Base-by-base conservation (phyloP, 2,797 vertebrate species). In the Tadarida brasiliensis region DNA sequence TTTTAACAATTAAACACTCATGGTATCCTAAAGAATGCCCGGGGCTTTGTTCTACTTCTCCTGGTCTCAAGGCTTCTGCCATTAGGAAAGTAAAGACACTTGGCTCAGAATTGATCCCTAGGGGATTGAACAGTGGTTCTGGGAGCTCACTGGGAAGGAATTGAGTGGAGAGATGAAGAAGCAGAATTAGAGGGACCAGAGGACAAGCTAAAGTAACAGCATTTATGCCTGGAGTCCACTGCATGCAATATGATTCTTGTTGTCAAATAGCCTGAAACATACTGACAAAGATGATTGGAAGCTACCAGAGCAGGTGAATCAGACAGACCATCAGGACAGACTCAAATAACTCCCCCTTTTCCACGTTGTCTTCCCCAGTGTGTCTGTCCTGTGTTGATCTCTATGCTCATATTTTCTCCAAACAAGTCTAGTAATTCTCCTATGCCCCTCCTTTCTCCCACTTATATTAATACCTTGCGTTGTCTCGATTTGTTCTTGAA, bases 1-100 rank as follows among this genome's bases (percentile, higher is more conserved):
- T 94, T 91, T 96, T 92, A 88, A 81, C 76, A 51, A 59, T 63
- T 33, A 78, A 87, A 73, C 67, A 71, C 49, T 95, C 78, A 77
- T 30, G 19, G 33, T 76, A 91, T 78, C 74, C 77, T 86, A 89
- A 19, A 87, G 87, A 96, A 91, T 81, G 80, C 80, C 65, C 2
- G 4, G 71, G 35, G 6, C 63, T 92, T 63, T 93, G 47, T 86
- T 84, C 82, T 95, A 8, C 24, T 94, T 35, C 39, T 91, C 33
- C 3, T 63, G 54, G 54, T 86, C 56, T 63, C 76, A 84, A 87
- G 85, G 51, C 12, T 94, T 85, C 74, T 81, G 59, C 35, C 65
- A 26, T 56, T 92, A 87, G 44, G 54, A 68, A 92, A 89, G 67
- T 70, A 91, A 85, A 85, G 63, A n/a, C 51, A 24, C 11, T 28